phyloP scores from a whole-genome alignment of 2,888 invertebrate genomes.

The Axea sp. region DNA sequence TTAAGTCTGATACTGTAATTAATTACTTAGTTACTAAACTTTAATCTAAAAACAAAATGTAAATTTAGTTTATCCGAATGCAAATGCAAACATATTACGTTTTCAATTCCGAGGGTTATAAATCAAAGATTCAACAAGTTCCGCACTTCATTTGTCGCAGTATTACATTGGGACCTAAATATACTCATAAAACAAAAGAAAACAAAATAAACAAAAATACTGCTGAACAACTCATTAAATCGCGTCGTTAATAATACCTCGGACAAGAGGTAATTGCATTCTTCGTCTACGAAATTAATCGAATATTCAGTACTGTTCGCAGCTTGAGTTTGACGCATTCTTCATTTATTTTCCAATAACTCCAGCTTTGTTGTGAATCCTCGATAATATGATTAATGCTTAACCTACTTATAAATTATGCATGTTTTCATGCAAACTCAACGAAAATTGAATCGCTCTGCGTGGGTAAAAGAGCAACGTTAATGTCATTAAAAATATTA shows the following conservation, averaged over 20 bases:
- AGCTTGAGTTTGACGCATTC: slow-evolving; percentile 33
- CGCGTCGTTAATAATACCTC: slow-evolving; percentile 9
- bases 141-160: slow-evolving; percentile 7
- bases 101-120: too few relatives aligned
- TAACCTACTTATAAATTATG: slow-evolving; percentile 47
- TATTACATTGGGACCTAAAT: too few relatives aligned
- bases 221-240: slow-evolving; percentile 5
- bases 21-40: too few relatives aligned
- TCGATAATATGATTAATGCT: slow-evolving; percentile 38
- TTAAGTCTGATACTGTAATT: too few relatives aligned
- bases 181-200: too few relatives aligned
- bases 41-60: too few relatives aligned
- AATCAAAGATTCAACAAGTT: slow-evolving; percentile 23
- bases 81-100: background rate
- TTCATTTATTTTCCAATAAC: slow-evolving; percentile 50
- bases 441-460: slow-evolving; percentile 13
- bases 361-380: slow-evolving; percentile 40
- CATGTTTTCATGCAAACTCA: slow-evolving; percentile 37
- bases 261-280: slow-evolving; percentile 49
- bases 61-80: too few relatives aligned
- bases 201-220: too few relatives aligned
- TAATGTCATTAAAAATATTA: too few relatives aligned
- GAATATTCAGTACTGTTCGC: slow-evolving; percentile 32
- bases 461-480: too few relatives aligned
- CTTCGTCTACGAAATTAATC: slow-evolving; percentile 25